These are phyloP conservation scores for Helobdella robusta DNA, from an alignment of 2,888 invertebrate species.

Conservation along the genomic window DNA sequence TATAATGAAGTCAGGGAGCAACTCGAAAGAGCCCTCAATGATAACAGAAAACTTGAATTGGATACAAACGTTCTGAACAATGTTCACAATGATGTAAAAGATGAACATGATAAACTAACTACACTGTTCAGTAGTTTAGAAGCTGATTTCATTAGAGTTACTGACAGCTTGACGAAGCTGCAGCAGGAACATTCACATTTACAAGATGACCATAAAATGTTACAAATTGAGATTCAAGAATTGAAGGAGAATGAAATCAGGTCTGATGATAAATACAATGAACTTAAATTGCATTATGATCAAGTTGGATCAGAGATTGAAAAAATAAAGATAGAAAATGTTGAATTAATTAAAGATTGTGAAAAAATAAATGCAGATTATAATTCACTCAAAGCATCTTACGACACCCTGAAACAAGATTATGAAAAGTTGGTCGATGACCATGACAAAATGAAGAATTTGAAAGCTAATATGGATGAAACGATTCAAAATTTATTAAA, in stretches of 20 bases:
- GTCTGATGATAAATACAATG: neutral
- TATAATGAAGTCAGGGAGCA: too few species aligned
- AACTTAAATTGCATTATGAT: constrained; percentile 11
- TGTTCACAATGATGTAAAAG: too few species aligned
- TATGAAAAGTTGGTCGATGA: neutral
- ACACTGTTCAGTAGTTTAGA: neutral
- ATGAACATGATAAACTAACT: too few species aligned
- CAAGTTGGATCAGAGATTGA: too few species aligned
- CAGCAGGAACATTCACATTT: constrained; percentile 2
- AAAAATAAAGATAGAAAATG: neutral
- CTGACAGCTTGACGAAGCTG: neutral
- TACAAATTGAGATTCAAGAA: neutral
- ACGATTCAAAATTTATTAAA: neutral
- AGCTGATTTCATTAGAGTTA: neutral
- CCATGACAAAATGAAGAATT: neutral
- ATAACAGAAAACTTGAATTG: too few species aligned
- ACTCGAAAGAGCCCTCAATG: too few species aligned
- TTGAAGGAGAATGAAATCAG: neutral
- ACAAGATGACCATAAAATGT: neutral
- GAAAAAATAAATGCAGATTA: neutral
- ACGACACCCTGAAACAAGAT: neutral
- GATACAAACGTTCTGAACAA: too few species aligned
- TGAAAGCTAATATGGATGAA: neutral
- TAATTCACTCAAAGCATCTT: neutral
- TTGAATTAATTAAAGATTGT: neutral